Percentiles rank a stretch among this genome's conserved stretches.
Evolutionary conservation across 2,113 vertebrate species (phyloP).

Genomic region (Nerophis lumbriciformis): DNA sequence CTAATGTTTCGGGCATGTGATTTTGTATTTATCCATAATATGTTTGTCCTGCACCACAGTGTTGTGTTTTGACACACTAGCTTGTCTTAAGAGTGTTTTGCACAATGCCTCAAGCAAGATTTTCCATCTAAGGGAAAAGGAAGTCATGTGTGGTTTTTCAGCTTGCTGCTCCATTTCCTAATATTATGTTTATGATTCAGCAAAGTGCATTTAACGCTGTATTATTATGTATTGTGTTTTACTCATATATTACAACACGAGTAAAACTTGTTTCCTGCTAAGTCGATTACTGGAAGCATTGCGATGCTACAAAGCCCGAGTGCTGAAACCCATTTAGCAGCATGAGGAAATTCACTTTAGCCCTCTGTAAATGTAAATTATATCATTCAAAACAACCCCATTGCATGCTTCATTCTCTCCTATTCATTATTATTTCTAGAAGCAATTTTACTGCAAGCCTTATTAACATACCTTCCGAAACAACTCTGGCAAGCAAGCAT

Average conservation of each 20-base stretch:
- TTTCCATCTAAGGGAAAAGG: conserved; percentile 20
- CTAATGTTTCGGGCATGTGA: background rate
- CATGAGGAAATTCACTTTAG: background rate
- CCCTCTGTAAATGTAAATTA: background rate
- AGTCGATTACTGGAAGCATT: background rate
- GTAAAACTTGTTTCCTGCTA: background rate
- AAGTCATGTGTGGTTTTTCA: conserved; percentile 21
- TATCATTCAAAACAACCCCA: background rate
- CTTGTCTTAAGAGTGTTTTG: conserved; percentile 19
- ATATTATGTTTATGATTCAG: background rate
- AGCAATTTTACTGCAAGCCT: conserved; percentile 8
- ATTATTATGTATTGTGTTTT: background rate
- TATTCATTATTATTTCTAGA: background rate
- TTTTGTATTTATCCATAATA: background rate
- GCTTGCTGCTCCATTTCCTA: background rate
- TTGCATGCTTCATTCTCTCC: background rate
- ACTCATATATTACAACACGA: too few relatives aligned
- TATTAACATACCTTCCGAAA: conserved; percentile 15
- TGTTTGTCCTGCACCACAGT: background rate
- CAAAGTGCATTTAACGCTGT: conserved; percentile 9
- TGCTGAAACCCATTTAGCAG: background rate
- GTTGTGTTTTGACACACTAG: conserved; percentile 6
- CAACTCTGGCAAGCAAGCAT: conserved; percentile 11
- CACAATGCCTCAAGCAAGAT: conserved; percentile 26
- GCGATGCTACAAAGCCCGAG: background rate